Evolutionary conservation across 2,797 vertebrate species (phyloP).

Genomic region (Triplophysa yarkandensis): DNA sequence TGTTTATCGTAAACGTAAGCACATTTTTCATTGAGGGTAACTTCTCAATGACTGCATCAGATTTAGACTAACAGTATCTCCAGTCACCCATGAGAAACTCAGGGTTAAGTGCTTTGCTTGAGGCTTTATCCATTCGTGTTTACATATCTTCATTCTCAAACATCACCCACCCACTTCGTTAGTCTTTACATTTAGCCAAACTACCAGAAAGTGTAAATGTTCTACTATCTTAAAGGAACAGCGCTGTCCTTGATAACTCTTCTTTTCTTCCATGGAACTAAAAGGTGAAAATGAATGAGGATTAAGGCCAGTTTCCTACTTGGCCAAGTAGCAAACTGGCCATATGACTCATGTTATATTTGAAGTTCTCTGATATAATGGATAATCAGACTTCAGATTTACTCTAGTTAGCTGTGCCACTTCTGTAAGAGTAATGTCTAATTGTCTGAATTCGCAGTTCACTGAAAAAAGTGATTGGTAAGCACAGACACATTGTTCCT

Average conservation of each 20-base stretch:
- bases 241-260: neutral
- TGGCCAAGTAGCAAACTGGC: neutral
- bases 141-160: neutral
- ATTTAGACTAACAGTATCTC: neutral
- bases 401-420: neutral
- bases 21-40: neutral
- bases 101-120: constrained; percentile 26
- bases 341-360: neutral
- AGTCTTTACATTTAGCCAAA: neutral
- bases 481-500: neutral
- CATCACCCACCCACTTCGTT: neutral
- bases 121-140: constrained; percentile 18
- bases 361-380: neutral
- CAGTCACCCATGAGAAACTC: constrained; percentile 12
- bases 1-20: neutral
- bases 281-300: neutral
- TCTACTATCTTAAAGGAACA: neutral
- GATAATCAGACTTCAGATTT: neutral
- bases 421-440: neutral
- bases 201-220: neutral
- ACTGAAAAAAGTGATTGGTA: neutral
- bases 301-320: neutral
- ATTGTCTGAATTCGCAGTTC: neutral
- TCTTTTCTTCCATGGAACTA: neutral
- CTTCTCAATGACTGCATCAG: neutral